Evolutionary conservation across 2,797 vertebrate genomes (phyloP).

Genomic region (Valencia hispanica): DNA sequence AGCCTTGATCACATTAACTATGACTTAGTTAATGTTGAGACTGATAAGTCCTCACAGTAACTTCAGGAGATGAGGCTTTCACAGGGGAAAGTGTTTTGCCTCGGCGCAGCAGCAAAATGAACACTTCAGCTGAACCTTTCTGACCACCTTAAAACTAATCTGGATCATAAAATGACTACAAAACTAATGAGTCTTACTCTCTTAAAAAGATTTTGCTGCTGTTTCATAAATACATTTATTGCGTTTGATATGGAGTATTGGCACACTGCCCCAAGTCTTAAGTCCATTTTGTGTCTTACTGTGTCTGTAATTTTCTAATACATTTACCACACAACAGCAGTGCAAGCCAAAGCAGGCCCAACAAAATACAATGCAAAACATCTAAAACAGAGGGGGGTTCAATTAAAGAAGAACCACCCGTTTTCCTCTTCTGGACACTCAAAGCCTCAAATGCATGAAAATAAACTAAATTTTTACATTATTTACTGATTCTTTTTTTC

Average conservation of each 20-base stretch:
- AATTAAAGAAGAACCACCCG: conserved; percentile 52
- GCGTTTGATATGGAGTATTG: conserved; percentile 40
- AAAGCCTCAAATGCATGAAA: conserved; percentile 47
- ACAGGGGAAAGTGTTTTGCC: neutral
- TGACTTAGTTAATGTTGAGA: no score
- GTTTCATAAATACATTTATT: conserved; percentile 52
- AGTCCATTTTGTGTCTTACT: conserved; percentile 49
- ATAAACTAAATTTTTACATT: conserved; percentile 40
- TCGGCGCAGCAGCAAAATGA: conserved; percentile 1
- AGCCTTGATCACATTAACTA: neutral
- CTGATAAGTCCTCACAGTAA: neutral
- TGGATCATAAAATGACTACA: conserved; percentile 17
- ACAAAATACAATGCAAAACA: conserved; percentile 29
- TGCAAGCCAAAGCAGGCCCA: conserved; percentile 27
- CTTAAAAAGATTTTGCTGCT: conserved; percentile 16
- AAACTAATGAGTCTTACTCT: conserved; percentile 17
- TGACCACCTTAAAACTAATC: conserved; percentile 12
- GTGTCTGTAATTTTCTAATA: conserved; percentile 52
- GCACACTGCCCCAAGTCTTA: conserved; percentile 12
- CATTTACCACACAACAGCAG: conserved; percentile 41
- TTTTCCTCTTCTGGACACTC: conserved; percentile 45
- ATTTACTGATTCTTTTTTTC: conserved; percentile 33
- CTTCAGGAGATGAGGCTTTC: neutral
- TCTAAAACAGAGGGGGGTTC: conserved; percentile 14
- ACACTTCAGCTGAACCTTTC: conserved; percentile 2